Base-by-base conservation (phyloP, 2,888 invertebrate species). In the Rapana venosa region DNA sequence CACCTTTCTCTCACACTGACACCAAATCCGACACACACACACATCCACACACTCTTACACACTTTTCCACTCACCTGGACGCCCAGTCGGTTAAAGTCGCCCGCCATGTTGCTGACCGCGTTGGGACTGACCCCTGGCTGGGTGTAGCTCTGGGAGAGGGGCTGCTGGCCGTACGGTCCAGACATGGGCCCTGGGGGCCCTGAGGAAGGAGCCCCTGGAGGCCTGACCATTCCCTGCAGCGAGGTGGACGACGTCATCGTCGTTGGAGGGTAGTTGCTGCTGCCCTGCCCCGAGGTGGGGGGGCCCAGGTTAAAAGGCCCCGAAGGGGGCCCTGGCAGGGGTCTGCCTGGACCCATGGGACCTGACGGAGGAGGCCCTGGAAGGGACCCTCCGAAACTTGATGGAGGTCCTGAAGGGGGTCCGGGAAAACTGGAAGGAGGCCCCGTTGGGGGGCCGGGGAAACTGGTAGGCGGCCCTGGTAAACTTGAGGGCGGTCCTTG, bases 81-180 rank as follows among this genome's bases (percentile, higher is more conserved):
- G 15, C 84, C 90, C 90, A 90, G 88, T 20, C 86, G 86, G 84
- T 77, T 86, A 87, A 90, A 90, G 66, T 90, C 85, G 20, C 88
- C 85, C 56, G 88, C 85, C 88, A 90, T 79, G 66, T 36, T 83
- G 86, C 66, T 88, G 77, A 85, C 77, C 30, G 77, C 47, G 32
- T 85, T 89, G 26, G 85, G 89, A 11, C 74, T 47, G 11, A 66
- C 0, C 17, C 6, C 66, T 2, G 85, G 70, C 47, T 89, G 85
- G 15, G 85, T 70, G 83, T 85, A 74, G 47, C 88, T 35, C 81
- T 26, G 20, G 47, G 81, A 47, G 47, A 32, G 36, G 30, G 79
- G 91, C 47, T 47, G 77, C 56, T 86, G 91, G 32, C 32, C 30
- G 47, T 89, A 89, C 17, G 77, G 88, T 11, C 85, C 91, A n/a